phyloP scores from a whole-genome alignment of 2,113 vertebrate species.

The Campylomormyrus tamandua region DNA sequence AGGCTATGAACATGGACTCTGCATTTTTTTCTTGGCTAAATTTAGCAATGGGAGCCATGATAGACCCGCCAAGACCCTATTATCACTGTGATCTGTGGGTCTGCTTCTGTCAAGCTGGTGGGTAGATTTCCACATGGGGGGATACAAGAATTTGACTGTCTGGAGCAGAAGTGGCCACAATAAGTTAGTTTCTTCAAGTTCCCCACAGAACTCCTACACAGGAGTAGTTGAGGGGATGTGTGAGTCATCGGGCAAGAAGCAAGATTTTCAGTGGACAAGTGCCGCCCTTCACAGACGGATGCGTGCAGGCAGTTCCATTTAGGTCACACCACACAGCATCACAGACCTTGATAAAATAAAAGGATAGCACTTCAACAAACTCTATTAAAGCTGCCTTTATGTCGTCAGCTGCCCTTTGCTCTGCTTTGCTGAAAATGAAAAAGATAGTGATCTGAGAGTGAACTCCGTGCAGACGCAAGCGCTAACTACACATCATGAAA shows the following conservation, averaged over 20 bases:
- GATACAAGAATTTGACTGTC: slow-evolving; percentile 39
- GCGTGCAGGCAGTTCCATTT: not conserved
- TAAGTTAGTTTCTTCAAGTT: slow-evolving; percentile 40
- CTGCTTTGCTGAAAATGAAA: not conserved
- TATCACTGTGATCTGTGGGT: slow-evolving; percentile 29
- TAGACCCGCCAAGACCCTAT: not conserved
- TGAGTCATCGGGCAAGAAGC: slow-evolving; percentile 25
- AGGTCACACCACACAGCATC: not conserved
- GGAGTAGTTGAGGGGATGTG: not conserved
- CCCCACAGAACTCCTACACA: slow-evolving; percentile 23
- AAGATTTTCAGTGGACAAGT: not conserved
- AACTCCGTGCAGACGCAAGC: not conserved
- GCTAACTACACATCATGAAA: slow-evolving; percentile 19
- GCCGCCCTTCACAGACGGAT: not conserved
- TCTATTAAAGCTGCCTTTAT: not conserved
- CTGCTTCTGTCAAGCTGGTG: slow-evolving; percentile 49
- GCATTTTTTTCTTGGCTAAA: not conserved
- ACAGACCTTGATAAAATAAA: not conserved
- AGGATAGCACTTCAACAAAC: not conserved
- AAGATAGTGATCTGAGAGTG: not conserved
- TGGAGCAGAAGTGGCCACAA: slow-evolving; percentile 40
- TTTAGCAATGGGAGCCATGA: too few relatives aligned
- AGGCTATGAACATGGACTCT: not conserved
- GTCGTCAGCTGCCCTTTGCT: not conserved
- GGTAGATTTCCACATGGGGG: slow-evolving; percentile 45